Percentiles rank a stretch among this genome's conserved stretches.
Conservation (phyloP, 1,140 invertebrate species). For the Drosophila sproati region DNA sequence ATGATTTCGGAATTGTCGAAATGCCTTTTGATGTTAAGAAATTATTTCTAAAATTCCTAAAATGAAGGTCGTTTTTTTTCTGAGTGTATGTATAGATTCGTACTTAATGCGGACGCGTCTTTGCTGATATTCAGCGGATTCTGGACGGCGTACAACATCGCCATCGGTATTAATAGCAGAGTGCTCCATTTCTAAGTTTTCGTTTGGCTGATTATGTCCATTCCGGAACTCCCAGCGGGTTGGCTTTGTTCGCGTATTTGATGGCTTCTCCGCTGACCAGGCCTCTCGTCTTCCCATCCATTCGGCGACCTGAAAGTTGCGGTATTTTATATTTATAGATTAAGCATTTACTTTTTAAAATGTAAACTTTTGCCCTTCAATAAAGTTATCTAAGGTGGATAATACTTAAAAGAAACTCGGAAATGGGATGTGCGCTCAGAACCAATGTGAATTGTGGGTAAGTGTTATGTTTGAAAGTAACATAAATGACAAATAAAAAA, state of each 20-base stretch:
- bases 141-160: slow-evolving; percentile 48
- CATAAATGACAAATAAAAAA: slow-evolving; percentile 35
- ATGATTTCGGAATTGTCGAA: too few relatives aligned
- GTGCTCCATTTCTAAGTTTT: slow-evolving; percentile 73
- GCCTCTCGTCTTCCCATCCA: slow-evolving; percentile 90
- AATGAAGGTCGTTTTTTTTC: background rate
- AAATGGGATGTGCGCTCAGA: background rate
- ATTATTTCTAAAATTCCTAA: too few relatives aligned
- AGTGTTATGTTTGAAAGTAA: background rate
- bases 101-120: slow-evolving; percentile 80
- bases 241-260: slow-evolving; percentile 87
- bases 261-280: slow-evolving; percentile 90
- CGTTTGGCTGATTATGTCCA: slow-evolving; percentile 86
- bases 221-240: slow-evolving; percentile 89
- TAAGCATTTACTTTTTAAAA: too few relatives aligned
- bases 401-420: too few relatives aligned
- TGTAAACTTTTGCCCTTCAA: too few relatives aligned
- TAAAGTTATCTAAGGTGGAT: background rate
- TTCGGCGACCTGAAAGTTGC: slow-evolving; percentile 85
- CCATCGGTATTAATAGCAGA: slow-evolving; percentile 30
- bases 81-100: background rate
- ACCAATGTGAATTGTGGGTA: background rate
- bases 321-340: slow-evolving; percentile 31
- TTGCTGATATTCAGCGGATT: slow-evolving; percentile 77
- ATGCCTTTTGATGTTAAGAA: too few relatives aligned